A percentile compares a stretch with the other conserved stretches of the same genome.
Conservation (phyloP, 1,140 invertebrate species). For the Lerema accius region DNA sequence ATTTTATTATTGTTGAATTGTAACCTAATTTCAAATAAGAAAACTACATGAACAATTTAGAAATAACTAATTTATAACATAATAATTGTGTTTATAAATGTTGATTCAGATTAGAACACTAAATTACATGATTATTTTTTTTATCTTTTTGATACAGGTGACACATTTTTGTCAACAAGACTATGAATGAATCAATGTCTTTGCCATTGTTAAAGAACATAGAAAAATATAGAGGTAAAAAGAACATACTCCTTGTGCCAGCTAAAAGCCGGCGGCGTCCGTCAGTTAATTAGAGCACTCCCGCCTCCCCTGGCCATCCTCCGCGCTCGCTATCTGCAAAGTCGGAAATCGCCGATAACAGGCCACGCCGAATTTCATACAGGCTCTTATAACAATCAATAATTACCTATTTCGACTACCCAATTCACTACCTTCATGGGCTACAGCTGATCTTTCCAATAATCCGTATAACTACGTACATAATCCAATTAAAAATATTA, state of each 20-base stretch:
- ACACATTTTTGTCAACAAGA: constrained; percentile 19
- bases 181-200: constrained; percentile 31
- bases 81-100: too few species aligned
- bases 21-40: too few species aligned
- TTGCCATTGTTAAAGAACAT: not conserved
- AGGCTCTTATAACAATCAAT: not conserved
- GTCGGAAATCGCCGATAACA: constrained; percentile 77
- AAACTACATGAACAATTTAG: too few species aligned
- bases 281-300: constrained; percentile 76
- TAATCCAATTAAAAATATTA: constrained; percentile 77
- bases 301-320: constrained; percentile 74
- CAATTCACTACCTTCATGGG: not conserved
- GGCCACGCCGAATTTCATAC: constrained; percentile 56
- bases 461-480: constrained; percentile 7
- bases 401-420: not conserved
- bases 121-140: too few species aligned
- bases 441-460: not conserved
- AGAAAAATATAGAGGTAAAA: constrained; percentile 3
- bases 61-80: too few species aligned
- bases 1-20: too few species aligned
- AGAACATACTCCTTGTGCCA: constrained; percentile 73
- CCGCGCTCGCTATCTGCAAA: constrained; percentile 78
- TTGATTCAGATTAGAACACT: too few species aligned
- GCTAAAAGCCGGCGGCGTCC: constrained; percentile 75
- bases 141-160: too few species aligned